A percentile compares a stretch with the other conserved stretches of the same genome.
phyloP scores from a whole-genome alignment of 2,113 vertebrate species.

The Entosphenus tridentatus region DNA sequence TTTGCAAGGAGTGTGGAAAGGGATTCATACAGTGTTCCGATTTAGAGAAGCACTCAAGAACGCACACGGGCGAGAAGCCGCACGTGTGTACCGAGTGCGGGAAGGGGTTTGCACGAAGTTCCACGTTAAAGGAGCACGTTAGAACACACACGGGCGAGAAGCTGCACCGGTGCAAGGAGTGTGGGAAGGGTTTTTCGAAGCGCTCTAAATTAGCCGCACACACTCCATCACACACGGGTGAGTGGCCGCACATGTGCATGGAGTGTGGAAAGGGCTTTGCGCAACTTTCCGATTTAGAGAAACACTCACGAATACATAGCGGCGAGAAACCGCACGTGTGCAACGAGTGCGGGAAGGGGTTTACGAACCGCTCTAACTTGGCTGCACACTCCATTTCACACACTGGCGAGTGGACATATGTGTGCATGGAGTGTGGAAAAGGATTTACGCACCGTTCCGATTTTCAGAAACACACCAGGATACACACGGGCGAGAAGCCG shows the following conservation, averaged over 20 bases:
- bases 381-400: too few species aligned
- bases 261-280: neutral
- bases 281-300: neutral
- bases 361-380: too few species aligned
- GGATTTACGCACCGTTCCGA: too few species aligned
- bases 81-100: slow-evolving; percentile 36
- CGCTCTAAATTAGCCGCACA: too few species aligned
- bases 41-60: slow-evolving; percentile 25
- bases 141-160: slow-evolving; percentile 29
- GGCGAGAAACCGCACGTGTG: neutral
- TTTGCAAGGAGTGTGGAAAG: too few species aligned
- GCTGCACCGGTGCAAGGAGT: slow-evolving; percentile 30
- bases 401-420: too few species aligned
- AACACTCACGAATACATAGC: neutral
- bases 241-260: neutral
- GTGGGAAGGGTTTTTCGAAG: slow-evolving; percentile 10
- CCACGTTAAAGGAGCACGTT: slow-evolving; percentile 34
- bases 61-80: slow-evolving; percentile 43
- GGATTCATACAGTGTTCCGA: too few species aligned
- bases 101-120: slow-evolving; percentile 31
- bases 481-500: too few species aligned
- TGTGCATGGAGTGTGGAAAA: too few species aligned
- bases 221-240: neutral
- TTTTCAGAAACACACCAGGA: too few species aligned
- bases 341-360: neutral